phyloP scores from a whole-genome alignment of 1,140 invertebrate genomes.

The Dinoponera quadriceps region DNA sequence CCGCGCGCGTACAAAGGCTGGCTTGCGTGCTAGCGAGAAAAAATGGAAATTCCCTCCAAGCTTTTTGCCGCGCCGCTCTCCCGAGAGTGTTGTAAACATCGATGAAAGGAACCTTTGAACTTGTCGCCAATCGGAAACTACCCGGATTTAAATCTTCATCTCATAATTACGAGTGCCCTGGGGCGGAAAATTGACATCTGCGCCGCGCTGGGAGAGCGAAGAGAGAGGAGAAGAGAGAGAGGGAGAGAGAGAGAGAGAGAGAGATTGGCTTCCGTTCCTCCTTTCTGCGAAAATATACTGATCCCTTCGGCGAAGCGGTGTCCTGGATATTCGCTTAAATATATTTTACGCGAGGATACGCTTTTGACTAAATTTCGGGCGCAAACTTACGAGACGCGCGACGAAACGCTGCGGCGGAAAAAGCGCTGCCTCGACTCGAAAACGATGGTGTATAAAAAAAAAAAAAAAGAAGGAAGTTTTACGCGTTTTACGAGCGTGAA shows the following conservation, averaged over 20 bases:
- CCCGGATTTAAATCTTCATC: slow-evolving; percentile 64
- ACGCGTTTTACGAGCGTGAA: background rate
- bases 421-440: background rate
- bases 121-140: slow-evolving; percentile 65
- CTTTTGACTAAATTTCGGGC: background rate
- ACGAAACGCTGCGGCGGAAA: background rate
- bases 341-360: slow-evolving; percentile 14
- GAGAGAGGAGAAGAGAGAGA: too few relatives aligned
- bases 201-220: background rate
- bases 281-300: slow-evolving; percentile 44
- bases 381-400: slow-evolving; percentile 1
- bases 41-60: slow-evolving; percentile 67
- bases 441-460: background rate
- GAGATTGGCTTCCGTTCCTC: too few relatives aligned
- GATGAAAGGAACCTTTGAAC: slow-evolving; percentile 68
- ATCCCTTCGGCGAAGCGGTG: background rate
- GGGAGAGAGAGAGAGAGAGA: too few relatives aligned
- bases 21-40: slow-evolving; percentile 57
- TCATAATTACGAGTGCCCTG: slow-evolving; percentile 64
- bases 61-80: slow-evolving; percentile 31
- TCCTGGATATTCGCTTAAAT: slow-evolving; percentile 26
- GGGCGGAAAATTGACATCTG: slow-evolving; percentile 69
- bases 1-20: slow-evolving; percentile 24
- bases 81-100: slow-evolving; percentile 64
- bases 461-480: too few relatives aligned